Evolutionary conservation across 2,113 vertebrate species (phyloP).

Genomic region (Dicerorhinus sumatrensis): DNA sequence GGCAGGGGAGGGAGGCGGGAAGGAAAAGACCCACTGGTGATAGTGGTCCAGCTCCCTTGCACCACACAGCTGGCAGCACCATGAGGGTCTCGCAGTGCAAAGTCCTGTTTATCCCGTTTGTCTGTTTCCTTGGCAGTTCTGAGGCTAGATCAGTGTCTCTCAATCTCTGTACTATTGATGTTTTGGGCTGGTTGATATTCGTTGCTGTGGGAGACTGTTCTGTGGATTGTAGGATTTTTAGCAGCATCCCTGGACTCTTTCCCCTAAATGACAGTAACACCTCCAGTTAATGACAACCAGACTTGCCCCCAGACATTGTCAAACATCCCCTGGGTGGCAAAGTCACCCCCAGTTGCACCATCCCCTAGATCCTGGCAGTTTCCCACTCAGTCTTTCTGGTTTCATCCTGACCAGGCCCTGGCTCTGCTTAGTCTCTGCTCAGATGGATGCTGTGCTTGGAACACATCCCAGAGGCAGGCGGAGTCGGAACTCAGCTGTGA

Average conservation of each 20-base stretch:
- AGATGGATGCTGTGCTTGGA: neutral
- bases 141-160: neutral
- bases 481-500: neutral
- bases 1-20: too few species aligned
- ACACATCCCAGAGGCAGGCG: neutral
- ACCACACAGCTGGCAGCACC: neutral
- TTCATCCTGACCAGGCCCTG: neutral
- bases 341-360: neutral
- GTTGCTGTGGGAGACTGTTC: neutral
- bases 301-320: neutral
- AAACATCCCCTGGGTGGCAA: neutral
- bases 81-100: fast-evolving
- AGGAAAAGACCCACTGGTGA: neutral
- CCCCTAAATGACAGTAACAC: neutral
- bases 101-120: neutral
- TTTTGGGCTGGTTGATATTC: neutral
- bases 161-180: neutral
- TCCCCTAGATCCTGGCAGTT: neutral
- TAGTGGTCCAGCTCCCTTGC: neutral
- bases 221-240: neutral
- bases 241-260: neutral
- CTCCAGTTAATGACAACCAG: neutral
- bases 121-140: neutral
- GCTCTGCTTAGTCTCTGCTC: neutral
- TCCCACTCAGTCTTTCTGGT: neutral